phyloP scores from a whole-genome alignment of 2,888 invertebrate genomes.

The Hyles lineata region DNA sequence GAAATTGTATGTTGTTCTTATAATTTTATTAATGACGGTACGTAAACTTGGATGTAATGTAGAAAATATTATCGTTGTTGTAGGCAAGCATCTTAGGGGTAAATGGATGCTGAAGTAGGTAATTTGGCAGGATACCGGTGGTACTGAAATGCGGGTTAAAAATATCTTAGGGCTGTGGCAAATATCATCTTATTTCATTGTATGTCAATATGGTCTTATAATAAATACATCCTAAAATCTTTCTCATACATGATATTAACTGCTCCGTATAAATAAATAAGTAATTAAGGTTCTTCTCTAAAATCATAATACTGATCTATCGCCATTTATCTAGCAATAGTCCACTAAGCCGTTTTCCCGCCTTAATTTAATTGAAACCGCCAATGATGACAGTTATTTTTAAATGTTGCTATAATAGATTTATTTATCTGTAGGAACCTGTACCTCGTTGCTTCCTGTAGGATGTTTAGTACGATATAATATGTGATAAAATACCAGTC shows the following conservation, averaged over 20 bases:
- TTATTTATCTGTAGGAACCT: neutral
- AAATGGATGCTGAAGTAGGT: slow-evolving; percentile 30
- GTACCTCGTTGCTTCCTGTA: neutral
- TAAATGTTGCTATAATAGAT: slow-evolving; percentile 6
- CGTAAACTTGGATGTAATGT: slow-evolving; percentile 1
- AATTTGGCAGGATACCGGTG: neutral
- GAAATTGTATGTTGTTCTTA: slow-evolving; percentile 46
- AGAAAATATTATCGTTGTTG: slow-evolving; percentile 1
- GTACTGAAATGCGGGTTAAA: neutral
- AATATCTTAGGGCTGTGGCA: neutral
- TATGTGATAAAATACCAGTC: neutral
- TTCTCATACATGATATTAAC: no score
- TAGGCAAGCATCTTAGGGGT: neutral
- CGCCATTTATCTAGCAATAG: neutral
- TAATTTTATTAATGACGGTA: slow-evolving; percentile 27
- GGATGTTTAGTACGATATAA: slow-evolving; percentile 8
- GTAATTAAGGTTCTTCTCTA: neutral
- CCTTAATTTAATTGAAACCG: slow-evolving; percentile 37
- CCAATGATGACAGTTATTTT: neutral
- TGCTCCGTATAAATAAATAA: no score
- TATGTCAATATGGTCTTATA: neutral
- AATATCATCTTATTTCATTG: neutral
- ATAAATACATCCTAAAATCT: neutral
- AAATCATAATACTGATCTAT: neutral
- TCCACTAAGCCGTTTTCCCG: slow-evolving; percentile 11